These are phyloP conservation scores for Coreius guichenoti DNA, from an alignment of 2,797 vertebrate species.

Conservation along the genomic window DNA sequence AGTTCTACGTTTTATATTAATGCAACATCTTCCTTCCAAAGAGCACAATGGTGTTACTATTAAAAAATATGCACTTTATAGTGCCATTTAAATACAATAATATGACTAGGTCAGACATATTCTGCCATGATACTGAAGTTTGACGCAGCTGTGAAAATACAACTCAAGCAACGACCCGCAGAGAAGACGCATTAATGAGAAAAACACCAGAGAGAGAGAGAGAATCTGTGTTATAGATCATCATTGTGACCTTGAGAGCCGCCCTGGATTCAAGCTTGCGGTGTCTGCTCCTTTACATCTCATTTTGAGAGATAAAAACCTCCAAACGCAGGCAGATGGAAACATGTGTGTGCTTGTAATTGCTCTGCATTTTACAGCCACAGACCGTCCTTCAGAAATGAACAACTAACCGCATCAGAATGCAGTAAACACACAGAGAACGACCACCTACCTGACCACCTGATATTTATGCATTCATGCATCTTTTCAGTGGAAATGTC, in stretches of 20 bases:
- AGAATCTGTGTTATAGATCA: slow-evolving; percentile 36
- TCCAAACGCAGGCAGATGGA: neutral
- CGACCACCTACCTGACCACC: too few relatives aligned
- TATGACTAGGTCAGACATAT: neutral
- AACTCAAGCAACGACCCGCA: neutral
- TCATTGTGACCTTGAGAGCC: slow-evolving; percentile 39
- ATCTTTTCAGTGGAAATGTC: neutral
- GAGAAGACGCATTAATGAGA: slow-evolving; percentile 37
- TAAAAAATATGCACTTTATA: too few relatives aligned
- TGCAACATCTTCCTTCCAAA: too few relatives aligned
- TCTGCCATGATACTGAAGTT: neutral
- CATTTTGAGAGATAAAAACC: neutral
- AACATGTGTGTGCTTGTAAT: neutral
- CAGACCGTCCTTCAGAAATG: neutral
- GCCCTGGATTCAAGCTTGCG: neutral
- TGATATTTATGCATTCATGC: neutral
- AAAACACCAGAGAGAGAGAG: slow-evolving; percentile 35
- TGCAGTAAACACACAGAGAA: neutral
- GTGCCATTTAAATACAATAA: too few relatives aligned
- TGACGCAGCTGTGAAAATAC: slow-evolving; percentile 45
- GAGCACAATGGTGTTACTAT: too few relatives aligned
- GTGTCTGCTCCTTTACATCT: neutral
- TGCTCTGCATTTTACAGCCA: neutral
- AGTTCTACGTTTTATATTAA: too few relatives aligned
- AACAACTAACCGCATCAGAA: too few relatives aligned